A percentile compares a stretch with the other conserved stretches of the same genome.
Evolutionary conservation across 2,888 invertebrate genomes (phyloP).

Genomic region (Glaucopsyche alexis): DNA sequence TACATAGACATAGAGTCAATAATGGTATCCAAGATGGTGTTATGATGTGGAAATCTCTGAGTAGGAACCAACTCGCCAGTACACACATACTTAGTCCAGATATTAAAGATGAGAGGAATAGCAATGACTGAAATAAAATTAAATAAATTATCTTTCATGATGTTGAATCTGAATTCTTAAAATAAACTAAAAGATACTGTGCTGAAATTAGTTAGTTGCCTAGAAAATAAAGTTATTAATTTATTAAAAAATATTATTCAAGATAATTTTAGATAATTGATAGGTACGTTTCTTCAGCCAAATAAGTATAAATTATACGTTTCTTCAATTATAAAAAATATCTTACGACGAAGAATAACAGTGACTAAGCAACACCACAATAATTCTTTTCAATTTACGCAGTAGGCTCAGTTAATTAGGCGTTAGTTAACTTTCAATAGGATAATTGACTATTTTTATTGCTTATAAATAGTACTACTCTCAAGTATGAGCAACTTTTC

Average conservation of each 20-base stretch:
- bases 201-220: background rate
- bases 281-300: too few species aligned
- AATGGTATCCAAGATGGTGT: slow-evolving; percentile 74
- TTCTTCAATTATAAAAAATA: background rate
- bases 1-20: slow-evolving; percentile 68
- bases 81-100: slow-evolving; percentile 66
- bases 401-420: background rate
- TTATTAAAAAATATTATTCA: background rate
- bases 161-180: background rate
- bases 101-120: slow-evolving; percentile 55
- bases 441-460: too few species aligned
- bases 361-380: background rate
- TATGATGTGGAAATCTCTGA: slow-evolving; percentile 48
- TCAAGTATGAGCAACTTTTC: too few species aligned
- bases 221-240: background rate
- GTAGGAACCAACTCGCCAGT: slow-evolving; percentile 66
- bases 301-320: too few species aligned
- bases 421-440: background rate
- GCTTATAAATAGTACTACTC: too few species aligned
- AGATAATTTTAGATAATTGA: background rate
- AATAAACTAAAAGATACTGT: background rate
- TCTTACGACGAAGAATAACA: background rate
- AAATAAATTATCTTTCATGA: background rate
- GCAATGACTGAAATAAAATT: slow-evolving; percentile 52
- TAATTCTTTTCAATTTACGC: background rate